Evolutionary conservation across 2,888 invertebrate genomes (phyloP), one percentile per base, ranked within the genome.

Genomic region (Nymphalis c-album): DNA sequence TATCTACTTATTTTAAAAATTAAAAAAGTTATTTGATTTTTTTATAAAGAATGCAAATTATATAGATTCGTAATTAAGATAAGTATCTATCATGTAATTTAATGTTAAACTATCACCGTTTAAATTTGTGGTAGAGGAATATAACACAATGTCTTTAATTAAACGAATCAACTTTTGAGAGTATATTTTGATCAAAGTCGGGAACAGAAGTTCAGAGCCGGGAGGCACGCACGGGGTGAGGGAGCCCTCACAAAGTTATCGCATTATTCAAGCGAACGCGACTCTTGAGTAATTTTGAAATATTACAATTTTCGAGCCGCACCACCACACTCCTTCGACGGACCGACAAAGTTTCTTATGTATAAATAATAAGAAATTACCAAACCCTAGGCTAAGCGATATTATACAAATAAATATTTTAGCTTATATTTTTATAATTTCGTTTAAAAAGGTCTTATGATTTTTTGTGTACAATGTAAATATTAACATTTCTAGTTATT

Each of bases 211-310:
- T 90, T 91, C 85, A 84, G 87, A 89, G 88, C 82, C 77, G 85
- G 82, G 83, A 81, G 85, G 86, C 88, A 90, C 90, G 89, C 88
- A 88, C 87, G 79, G 77, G 77, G 80, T 77, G 76, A 74, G 75
- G 81, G 80, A 80, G 35, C 84, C 85, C 86, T 85, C 76, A 72
- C 77, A 86, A 91, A 91, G 82, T 92, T 92, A 87, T 85, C 88
- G 82, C 91, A 92, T 92, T 91, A 92, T 88, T 91, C 91, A 92
- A 89, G 84, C 82, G 86, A 88, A 90, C 91, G 90, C 91, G 91
- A 91, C 91, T 91, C 90, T 88, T 91, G 91, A 92, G 91, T 92
- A 92, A 92, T 92, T 92, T 92, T 91, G 92, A 92, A 92, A 92
- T 92, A 92, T 92, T 91, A 91, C 92, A 90, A 91, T 90, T 91